A percentile compares a stretch with the other conserved stretches of the same genome.
These are phyloP conservation scores for Drosophila elegans DNA, from an alignment of 1,140 invertebrate species.

Conservation along the genomic window DNA sequence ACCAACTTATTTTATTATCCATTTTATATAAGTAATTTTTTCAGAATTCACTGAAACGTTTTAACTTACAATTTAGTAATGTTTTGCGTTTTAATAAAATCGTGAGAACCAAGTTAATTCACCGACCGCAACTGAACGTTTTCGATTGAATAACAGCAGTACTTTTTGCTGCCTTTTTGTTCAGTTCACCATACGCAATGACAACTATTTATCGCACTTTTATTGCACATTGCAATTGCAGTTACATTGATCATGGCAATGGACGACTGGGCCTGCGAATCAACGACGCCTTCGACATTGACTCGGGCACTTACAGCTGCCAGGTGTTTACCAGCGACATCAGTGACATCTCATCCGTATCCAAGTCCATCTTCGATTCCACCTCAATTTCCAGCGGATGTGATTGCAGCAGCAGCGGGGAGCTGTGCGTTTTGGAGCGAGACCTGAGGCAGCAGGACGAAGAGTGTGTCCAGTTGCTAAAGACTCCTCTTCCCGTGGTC, in stretches of 20 bases:
- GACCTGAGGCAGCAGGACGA: conserved; percentile 46
- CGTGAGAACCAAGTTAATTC: neutral
- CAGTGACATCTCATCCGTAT: conserved; percentile 13
- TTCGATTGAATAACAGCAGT: conserved; percentile 4
- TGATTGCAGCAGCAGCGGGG: conserved; percentile 73
- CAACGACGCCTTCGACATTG: conserved; percentile 88
- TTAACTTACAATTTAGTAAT: neutral
- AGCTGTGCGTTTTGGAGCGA: conserved; percentile 73
- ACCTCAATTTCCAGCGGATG: neutral
- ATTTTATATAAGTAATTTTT: too few relatives aligned
- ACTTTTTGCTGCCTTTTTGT: neutral
- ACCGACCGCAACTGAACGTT: conserved; percentile 2
- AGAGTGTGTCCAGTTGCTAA: conserved; percentile 66
- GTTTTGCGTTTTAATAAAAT: neutral
- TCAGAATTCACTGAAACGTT: neutral
- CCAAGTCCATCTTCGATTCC: conserved; percentile 18
- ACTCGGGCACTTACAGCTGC: conserved; percentile 90
- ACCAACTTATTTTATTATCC: too few relatives aligned
- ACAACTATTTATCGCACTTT: conserved; percentile 1
- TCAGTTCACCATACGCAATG: conserved; percentile 2
- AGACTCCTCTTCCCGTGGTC: conserved; percentile 69
- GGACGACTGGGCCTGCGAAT: conserved; percentile 88
- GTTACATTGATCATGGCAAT: conserved; percentile 87
- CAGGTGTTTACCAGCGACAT: conserved; percentile 85
- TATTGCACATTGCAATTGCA: conserved; percentile 76